Percentiles rank a stretch among this genome's conserved stretches.
Conservation (phyloP, 2,113 vertebrate species). For the Oreochromis niloticus region DNA sequence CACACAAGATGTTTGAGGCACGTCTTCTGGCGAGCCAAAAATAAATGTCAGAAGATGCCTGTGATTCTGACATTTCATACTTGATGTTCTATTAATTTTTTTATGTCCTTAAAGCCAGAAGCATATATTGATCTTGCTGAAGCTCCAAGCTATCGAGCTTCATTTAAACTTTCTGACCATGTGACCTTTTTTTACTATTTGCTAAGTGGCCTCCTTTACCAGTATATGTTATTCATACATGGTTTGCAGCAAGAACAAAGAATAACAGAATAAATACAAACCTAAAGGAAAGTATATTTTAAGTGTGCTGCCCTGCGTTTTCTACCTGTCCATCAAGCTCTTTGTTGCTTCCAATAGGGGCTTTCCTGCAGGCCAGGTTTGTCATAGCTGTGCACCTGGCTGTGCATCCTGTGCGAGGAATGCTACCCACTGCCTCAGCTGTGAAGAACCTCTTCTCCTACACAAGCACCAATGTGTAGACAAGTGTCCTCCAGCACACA, state of each 20-base stretch:
- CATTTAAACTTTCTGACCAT: neutral
- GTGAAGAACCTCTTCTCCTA: constrained; percentile 73
- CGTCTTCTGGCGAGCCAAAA: neutral
- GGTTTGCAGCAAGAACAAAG: neutral
- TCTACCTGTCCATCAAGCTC: neutral
- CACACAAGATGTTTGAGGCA: neutral
- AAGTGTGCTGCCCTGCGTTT: neutral
- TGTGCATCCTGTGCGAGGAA: constrained; percentile 78
- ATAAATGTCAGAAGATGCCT: neutral
- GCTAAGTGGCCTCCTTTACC: neutral
- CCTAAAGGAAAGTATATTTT: neutral
- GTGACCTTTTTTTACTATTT: neutral
- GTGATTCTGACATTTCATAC: neutral
- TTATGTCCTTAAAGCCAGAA: neutral
- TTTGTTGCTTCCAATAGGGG: constrained; percentile 65
- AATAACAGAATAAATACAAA: neutral
- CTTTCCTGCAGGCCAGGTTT: constrained; percentile 71
- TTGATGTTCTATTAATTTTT: constrained; percentile 4
- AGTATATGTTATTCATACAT: neutral
- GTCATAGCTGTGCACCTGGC: constrained; percentile 68
- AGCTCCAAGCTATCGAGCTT: constrained; percentile 7
- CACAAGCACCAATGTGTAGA: constrained; percentile 70
- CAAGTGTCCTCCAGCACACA: constrained; percentile 74
- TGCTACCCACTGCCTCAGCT: constrained; percentile 78
- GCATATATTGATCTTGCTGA: neutral